phyloP scores from a whole-genome alignment of 2,888 invertebrate species.

The Cryptocheilus praepositus region DNA sequence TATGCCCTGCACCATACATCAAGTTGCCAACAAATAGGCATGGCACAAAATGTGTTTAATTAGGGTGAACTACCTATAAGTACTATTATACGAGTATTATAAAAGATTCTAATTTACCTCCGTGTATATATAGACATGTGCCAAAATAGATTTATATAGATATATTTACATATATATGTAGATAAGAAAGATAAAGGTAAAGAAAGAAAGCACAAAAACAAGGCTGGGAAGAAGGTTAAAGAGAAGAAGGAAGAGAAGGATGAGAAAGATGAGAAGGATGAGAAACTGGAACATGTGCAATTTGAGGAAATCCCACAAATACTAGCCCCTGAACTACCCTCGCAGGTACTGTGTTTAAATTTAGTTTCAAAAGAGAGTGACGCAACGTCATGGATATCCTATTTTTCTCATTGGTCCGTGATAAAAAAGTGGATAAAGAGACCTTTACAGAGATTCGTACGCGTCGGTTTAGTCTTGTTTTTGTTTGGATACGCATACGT shows the following conservation, averaged over 20 bases:
- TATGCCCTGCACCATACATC: too few relatives aligned
- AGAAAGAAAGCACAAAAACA: constrained; percentile 56
- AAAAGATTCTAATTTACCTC: not conserved
- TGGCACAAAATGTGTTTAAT: too few relatives aligned
- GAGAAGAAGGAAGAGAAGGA: constrained; percentile 78
- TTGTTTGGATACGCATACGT: too few relatives aligned
- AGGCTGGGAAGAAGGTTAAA: constrained; percentile 72
- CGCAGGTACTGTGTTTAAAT: constrained; percentile 36
- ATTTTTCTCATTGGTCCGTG: too few relatives aligned
- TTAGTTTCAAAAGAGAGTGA: constrained; percentile 6
- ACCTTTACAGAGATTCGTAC: too few relatives aligned
- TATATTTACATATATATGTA: constrained; percentile 31
- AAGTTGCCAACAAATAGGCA: too few relatives aligned
- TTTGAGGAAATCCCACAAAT: constrained; percentile 83
- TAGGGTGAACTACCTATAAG: too few relatives aligned
- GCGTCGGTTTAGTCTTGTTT: too few relatives aligned
- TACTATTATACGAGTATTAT: constrained; percentile 5
- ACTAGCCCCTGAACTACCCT: constrained; percentile 76
- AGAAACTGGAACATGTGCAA: constrained; percentile 81
- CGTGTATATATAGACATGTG: not conserved
- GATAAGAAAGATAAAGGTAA: constrained; percentile 65
- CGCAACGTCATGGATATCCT: not conserved
- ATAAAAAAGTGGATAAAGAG: too few relatives aligned
- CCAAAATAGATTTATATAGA: not conserved
- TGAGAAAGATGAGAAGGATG: constrained; percentile 76